Conservation (phyloP, 2,888 invertebrate genomes). For the Amiota minor region DNA sequence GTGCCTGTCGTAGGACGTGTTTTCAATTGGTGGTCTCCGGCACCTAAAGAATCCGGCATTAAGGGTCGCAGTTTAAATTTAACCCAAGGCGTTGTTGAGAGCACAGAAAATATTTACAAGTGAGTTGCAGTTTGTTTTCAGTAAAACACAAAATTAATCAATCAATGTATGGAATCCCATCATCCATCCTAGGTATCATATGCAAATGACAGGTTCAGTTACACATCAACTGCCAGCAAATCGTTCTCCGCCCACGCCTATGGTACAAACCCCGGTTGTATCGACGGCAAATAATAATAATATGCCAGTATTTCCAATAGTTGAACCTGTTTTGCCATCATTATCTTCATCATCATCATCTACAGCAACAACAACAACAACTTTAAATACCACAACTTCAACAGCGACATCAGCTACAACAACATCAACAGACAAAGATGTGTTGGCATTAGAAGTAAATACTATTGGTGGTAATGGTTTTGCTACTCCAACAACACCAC, state of each 20-base stretch:
- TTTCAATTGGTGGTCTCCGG: constrained; percentile 97
- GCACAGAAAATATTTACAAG: constrained; percentile 84
- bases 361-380: constrained; percentile 75
- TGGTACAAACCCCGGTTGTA: constrained; percentile 79
- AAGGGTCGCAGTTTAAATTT: constrained; percentile 89
- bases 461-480: too few species aligned
- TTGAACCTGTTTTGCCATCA: constrained; percentile 47
- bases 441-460: too few species aligned
- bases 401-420: constrained; percentile 77
- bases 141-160: neutral
- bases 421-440: neutral
- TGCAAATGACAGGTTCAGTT: constrained; percentile 81
- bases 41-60: constrained; percentile 81
- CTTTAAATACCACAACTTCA: constrained; percentile 75
- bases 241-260: constrained; percentile 80
- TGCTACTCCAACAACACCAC: constrained; percentile 58
- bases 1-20: constrained; percentile 95
- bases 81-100: constrained; percentile 84
- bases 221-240: constrained; percentile 76
- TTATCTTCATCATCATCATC: constrained; percentile 44
- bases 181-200: constrained; percentile 79
- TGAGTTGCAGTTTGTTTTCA: constrained; percentile 46
- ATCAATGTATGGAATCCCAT: neutral
- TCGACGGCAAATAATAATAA: constrained; percentile 65
- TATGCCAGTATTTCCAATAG: constrained; percentile 71